phyloP scores from a whole-genome alignment of 2,113 vertebrate genomes.

The Nothobranchius kuhntae region DNA sequence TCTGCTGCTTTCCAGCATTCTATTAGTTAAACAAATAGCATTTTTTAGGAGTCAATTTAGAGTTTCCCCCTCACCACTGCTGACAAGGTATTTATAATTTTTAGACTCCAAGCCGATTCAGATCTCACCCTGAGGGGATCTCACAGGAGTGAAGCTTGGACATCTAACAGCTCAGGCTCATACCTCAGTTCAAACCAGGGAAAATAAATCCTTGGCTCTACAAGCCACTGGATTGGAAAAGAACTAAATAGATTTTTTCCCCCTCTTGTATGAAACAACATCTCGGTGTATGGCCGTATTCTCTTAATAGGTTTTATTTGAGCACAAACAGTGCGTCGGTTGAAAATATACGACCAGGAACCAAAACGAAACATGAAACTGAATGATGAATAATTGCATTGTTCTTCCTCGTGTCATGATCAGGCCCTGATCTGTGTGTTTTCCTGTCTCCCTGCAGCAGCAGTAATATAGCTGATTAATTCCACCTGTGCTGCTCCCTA shows the following conservation, averaged over 20 bases:
- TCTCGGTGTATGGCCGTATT: conserved; percentile 59
- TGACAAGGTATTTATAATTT: conserved; percentile 57
- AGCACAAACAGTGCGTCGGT: conserved; percentile 62
- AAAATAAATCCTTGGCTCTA: conserved; percentile 60
- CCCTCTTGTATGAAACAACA: conserved; percentile 54
- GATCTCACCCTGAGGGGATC: conserved; percentile 58
- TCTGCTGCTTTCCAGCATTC: conserved; percentile 18
- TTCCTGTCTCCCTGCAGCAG: too few relatives aligned
- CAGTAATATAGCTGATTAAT: too few relatives aligned
- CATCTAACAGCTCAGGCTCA: conserved; percentile 56
- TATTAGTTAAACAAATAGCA: conserved; percentile 16
- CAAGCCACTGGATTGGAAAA: conserved; percentile 73
- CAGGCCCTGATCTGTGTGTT: too few relatives aligned
- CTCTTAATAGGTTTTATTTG: conserved; percentile 68
- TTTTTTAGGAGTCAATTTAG: conserved; percentile 31
- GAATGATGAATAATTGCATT: conserved; percentile 66
- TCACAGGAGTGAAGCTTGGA: conserved; percentile 53
- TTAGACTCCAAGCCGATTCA: conserved; percentile 42
- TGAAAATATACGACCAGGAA: conserved; percentile 64
- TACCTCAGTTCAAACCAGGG: conserved; percentile 42
- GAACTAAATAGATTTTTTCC: conserved; percentile 65
- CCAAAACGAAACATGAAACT: conserved; percentile 61
- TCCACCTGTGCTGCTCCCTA: too few relatives aligned
- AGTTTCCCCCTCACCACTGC: conserved; percentile 33
- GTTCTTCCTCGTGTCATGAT: conserved; percentile 10